phyloP scores from a whole-genome alignment of 2,113 vertebrate species.

The Orycteropus afer region DNA sequence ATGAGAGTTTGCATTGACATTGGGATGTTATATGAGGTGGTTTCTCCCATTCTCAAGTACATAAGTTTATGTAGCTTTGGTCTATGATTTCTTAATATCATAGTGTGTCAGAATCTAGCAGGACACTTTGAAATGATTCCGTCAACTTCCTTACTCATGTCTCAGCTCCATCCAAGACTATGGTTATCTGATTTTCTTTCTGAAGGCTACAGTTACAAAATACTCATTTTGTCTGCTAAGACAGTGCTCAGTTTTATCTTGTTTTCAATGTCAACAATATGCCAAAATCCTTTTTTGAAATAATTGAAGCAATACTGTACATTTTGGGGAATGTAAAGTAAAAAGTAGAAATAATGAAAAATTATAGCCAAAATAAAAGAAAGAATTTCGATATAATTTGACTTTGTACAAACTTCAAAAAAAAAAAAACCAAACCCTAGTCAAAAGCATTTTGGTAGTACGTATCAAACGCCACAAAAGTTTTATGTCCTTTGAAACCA shows the following conservation, averaged over 20 bases:
- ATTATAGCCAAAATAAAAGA: background rate
- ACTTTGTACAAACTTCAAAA: background rate
- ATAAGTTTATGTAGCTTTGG: background rate
- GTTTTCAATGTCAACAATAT: background rate
- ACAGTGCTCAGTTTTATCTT: background rate
- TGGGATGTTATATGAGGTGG: background rate
- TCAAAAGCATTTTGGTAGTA: background rate
- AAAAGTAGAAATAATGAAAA: constrained; percentile 16
- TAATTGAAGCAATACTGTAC: background rate
- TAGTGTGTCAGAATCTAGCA: background rate
- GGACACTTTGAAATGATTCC: background rate
- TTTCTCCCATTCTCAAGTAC: background rate
- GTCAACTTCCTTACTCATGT: background rate
- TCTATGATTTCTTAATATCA: background rate
- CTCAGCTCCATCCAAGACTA: background rate
- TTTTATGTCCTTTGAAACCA: background rate
- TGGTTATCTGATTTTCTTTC: background rate
- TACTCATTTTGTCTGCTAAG: background rate
- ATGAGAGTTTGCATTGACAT: background rate
- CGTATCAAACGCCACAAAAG: background rate
- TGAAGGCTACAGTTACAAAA: background rate
- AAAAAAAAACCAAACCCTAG: too few species aligned
- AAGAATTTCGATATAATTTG: constrained; percentile 16
- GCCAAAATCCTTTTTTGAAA: background rate
- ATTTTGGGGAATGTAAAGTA: background rate